phyloP scores from a whole-genome alignment of 1,140 invertebrate genomes.

The Bombyx mandarina region DNA sequence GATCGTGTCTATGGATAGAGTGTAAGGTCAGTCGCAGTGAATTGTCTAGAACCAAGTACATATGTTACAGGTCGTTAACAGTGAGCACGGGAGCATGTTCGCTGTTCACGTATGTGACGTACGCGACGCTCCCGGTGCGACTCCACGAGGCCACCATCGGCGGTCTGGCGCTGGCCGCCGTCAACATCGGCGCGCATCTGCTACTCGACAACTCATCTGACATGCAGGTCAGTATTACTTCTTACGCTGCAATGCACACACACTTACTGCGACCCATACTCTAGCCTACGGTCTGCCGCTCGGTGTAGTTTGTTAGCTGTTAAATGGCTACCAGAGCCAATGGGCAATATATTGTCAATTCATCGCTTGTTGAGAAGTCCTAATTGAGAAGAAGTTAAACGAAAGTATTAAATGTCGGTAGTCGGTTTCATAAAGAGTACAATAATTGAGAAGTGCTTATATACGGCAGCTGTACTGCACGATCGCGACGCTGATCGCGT shows the following conservation, averaged over 20 bases:
- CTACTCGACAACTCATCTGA: conserved; percentile 24
- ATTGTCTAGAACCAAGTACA: conserved; percentile 2
- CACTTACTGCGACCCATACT: no score
- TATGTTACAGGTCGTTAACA: conserved; percentile 27
- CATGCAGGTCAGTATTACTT: conserved; percentile 14
- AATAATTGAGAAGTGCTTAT: not conserved
- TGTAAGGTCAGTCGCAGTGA: no score
- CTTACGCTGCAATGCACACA: no score
- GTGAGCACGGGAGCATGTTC: conserved; percentile 79
- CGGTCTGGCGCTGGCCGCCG: conserved; percentile 76
- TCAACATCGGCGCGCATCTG: conserved; percentile 73
- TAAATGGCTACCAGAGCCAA: no score
- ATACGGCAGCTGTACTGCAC: conserved; percentile 76
- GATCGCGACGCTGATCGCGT: conserved; percentile 79
- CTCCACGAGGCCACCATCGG: conserved; percentile 84
- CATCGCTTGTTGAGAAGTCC: no score
- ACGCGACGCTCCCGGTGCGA: conserved; percentile 87
- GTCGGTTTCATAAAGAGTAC: not conserved
- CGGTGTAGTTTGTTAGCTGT: no score
- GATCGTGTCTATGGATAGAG: no score
- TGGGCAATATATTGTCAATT: no score
- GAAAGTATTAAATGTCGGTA: no score
- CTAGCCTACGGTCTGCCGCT: no score
- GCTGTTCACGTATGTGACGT: conserved; percentile 90
- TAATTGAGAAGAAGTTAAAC: no score